Evolutionary conservation across 2,113 vertebrate species (phyloP).

Genomic region (Australoheros scitulus): DNA sequence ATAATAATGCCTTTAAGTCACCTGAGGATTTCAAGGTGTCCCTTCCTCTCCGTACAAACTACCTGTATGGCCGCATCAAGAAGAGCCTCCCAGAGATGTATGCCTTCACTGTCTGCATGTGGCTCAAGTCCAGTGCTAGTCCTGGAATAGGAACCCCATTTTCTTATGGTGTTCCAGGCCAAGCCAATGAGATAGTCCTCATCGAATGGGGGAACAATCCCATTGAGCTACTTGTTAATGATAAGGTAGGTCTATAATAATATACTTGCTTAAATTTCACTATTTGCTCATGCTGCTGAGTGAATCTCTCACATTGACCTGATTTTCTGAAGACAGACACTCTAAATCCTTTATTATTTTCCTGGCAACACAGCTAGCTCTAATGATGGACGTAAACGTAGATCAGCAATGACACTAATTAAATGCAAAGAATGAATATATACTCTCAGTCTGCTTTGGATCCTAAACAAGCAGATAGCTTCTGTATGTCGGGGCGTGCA

Average conservation of each 20-base stretch:
- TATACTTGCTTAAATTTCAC: not conserved
- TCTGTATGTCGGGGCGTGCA: not conserved
- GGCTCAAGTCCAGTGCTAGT: constrained; percentile 92
- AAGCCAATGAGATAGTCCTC: constrained; percentile 97
- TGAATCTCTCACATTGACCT: not conserved
- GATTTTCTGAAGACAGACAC: not conserved
- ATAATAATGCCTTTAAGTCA: constrained; percentile 93
- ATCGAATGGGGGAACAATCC: constrained; percentile 99
- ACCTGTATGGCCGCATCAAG: constrained; percentile 95
- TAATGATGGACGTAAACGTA: constrained; percentile 1
- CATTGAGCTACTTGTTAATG: constrained; percentile 95
- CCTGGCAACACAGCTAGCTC: constrained; percentile 1
- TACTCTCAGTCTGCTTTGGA: not conserved
- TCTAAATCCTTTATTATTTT: constrained; percentile 20
- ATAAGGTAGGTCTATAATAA: constrained; percentile 86
- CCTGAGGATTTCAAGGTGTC: constrained; percentile 97
- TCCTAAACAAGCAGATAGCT: constrained; percentile 1
- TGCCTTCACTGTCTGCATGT: constrained; percentile 96
- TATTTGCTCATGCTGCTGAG: not conserved
- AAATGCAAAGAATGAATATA: constrained; percentile 15
- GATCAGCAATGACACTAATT: constrained; percentile 9
- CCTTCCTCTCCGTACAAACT: constrained; percentile 94
- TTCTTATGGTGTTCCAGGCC: constrained; percentile 93
- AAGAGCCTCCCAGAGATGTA: constrained; percentile 97
- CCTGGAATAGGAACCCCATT: constrained; percentile 96